A percentile compares a stretch with the other conserved stretches of the same genome.
These are phyloP conservation scores for Chrysochloris asiatica DNA, from an alignment of 2,113 vertebrate genomes.

Conservation along the genomic window DNA sequence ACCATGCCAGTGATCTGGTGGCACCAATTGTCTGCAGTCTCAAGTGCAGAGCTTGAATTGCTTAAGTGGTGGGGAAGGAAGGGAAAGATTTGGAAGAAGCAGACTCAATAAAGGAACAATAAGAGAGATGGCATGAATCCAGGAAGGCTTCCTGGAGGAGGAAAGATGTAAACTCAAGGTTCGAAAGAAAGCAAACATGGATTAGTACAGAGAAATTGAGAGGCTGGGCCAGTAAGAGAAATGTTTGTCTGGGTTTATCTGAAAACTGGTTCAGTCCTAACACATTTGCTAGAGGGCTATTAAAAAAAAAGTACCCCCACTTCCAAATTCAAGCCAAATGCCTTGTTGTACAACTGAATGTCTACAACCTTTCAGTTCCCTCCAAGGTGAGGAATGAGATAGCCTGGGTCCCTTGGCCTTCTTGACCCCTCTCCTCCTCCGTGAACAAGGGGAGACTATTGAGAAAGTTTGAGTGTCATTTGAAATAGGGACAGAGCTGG, in stretches of 20 bases:
- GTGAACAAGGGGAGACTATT: neutral
- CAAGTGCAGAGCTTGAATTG: neutral
- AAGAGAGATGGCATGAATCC: neutral
- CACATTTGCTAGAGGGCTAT: neutral
- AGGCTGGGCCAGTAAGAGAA: neutral
- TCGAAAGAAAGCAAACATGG: conserved; percentile 5
- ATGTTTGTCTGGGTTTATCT: neutral
- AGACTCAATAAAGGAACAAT: neutral
- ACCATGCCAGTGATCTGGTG: neutral
- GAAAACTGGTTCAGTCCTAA: neutral
- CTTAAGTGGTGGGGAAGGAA: neutral
- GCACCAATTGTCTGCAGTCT: too few species aligned
- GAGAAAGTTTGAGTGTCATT: neutral
- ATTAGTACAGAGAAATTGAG: neutral
- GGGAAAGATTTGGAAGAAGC: neutral
- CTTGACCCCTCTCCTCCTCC: neutral
- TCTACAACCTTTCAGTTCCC: neutral
- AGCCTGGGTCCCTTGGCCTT: neutral
- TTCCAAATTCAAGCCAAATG: neutral
- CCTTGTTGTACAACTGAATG: neutral
- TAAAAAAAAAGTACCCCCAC: too few species aligned
- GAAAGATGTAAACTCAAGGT: neutral
- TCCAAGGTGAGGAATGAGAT: neutral
- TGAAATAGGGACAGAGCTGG: neutral
- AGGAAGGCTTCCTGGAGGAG: neutral